Conservation (phyloP, 2,113 vertebrate species). For the Callospermophilus lateralis region DNA sequence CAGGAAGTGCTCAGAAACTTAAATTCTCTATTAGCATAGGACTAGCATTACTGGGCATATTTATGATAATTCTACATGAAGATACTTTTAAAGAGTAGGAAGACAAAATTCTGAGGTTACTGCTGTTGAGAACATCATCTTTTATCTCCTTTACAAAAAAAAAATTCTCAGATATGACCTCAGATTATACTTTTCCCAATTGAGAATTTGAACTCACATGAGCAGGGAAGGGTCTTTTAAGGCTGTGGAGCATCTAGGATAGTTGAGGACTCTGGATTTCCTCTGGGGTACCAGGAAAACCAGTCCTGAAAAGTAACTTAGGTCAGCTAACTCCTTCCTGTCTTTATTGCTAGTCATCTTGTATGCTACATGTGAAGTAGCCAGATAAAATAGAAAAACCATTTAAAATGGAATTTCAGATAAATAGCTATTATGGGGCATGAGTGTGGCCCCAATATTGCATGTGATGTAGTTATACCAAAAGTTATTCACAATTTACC, state of each 20-base stretch:
- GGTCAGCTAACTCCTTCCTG: background rate
- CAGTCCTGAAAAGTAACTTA: background rate
- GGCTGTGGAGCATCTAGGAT: too few relatives aligned
- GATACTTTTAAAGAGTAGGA: background rate
- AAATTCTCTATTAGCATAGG: background rate
- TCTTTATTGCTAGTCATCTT: background rate
- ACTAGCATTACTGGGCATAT: background rate
- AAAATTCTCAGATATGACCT: background rate
- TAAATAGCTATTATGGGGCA: background rate
- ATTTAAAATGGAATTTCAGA: conserved; percentile 43
- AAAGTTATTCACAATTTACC: background rate
- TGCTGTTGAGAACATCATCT: background rate
- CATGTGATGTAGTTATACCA: background rate
- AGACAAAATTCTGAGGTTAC: background rate
- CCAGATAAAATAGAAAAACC: background rate
- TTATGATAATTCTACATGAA: background rate
- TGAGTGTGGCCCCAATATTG: background rate
- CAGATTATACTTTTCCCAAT: background rate
- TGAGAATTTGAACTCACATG: background rate
- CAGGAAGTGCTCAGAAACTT: background rate
- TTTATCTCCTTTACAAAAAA: too few relatives aligned
- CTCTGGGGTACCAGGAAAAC: background rate
- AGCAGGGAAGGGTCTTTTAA: background rate
- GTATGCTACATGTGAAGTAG: background rate
- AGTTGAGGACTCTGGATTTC: background rate